phyloP scores from a whole-genome alignment of 2,888 invertebrate species.

The Heliconius cydno region DNA sequence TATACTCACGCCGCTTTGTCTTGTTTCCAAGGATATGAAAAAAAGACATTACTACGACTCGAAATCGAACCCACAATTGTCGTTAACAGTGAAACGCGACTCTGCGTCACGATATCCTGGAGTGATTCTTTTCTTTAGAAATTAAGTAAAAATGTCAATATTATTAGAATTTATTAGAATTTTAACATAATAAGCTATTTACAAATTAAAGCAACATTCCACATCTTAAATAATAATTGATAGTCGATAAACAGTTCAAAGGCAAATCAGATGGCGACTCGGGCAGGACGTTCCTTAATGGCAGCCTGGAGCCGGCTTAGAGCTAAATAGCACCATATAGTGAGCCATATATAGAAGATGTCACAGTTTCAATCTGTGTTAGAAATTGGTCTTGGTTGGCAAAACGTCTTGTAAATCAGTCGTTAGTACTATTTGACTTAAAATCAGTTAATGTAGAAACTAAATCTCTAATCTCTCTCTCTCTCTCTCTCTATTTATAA shows the following conservation, averaged over 20 bases:
- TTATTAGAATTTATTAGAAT: not conserved
- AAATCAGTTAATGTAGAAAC: not conserved
- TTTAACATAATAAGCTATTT: not conserved
- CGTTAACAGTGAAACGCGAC: no score
- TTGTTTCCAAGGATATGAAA: no score
- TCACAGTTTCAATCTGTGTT: not conserved
- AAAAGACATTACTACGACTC: no score
- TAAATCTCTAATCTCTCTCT: no score
- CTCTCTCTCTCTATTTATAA: not conserved
- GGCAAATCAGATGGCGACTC: not conserved
- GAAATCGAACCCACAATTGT: no score
- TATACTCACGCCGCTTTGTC: no score
- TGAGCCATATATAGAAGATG: not conserved
- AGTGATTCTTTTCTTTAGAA: no score
- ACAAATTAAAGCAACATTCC: not conserved
- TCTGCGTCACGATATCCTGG: no score
- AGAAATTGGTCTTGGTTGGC: not conserved
- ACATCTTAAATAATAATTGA: constrained; percentile 2
- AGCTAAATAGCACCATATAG: constrained; percentile 4
- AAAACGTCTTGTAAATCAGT: not conserved
- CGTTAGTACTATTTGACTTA: not conserved
- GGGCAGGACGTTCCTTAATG: not conserved
- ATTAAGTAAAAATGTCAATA: no score
- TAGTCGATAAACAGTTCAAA: not conserved
- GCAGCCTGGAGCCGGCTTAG: not conserved